Percentiles rank a stretch among this genome's conserved stretches.
Evolutionary conservation across 2,888 invertebrate species (phyloP).

Genomic region (Tipula helvola): DNA sequence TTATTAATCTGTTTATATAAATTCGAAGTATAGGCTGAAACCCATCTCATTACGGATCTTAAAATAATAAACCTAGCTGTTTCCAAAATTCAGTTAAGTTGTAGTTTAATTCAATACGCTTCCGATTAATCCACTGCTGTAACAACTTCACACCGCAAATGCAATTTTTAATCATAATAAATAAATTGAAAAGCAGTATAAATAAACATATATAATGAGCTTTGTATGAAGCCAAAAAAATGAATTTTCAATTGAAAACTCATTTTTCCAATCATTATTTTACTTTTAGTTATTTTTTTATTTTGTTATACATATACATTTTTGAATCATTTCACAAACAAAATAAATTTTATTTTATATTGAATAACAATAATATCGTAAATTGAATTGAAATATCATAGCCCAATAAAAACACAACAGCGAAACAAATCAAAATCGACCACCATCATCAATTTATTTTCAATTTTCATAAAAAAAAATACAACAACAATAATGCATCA

Average conservation of each 20-base stretch:
- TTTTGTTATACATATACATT: neutral
- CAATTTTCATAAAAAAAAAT: neutral
- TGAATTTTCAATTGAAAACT: neutral
- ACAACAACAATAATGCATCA: neutral
- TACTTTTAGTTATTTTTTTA: neutral
- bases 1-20: too few relatives aligned
- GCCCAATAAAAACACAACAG: neutral
- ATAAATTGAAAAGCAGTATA: neutral
- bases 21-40: too few relatives aligned
- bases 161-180: neutral
- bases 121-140: too few relatives aligned
- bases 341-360: neutral
- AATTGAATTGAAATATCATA: neutral
- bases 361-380: neutral
- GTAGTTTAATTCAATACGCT: too few relatives aligned
- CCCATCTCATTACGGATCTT: too few relatives aligned
- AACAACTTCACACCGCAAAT: neutral
- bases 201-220: neutral
- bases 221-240: neutral
- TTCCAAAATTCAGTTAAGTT: too few relatives aligned
- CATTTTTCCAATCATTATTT: neutral
- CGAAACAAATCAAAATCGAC: neutral
- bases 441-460: neutral
- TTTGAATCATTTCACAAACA: neutral
- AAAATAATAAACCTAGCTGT: too few relatives aligned